Conservation (phyloP, 2,888 invertebrate genomes). For the Folsomia candida region DNA sequence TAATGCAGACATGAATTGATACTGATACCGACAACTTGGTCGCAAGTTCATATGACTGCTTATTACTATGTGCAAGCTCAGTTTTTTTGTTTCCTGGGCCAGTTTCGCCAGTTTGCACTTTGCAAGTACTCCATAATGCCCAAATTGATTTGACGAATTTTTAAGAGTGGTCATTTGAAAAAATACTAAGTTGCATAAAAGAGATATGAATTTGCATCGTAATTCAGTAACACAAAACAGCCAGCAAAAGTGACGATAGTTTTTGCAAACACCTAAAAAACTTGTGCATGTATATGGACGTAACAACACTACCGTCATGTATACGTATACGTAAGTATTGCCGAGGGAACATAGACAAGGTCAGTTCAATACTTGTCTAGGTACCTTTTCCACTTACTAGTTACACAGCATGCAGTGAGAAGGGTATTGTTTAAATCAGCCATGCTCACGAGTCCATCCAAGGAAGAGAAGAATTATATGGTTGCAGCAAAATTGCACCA, state of each 20-base stretch:
- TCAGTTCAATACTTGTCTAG: conserved; percentile 42
- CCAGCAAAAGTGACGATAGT: not conserved
- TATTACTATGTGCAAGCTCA: too few relatives aligned
- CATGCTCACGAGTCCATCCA: not conserved
- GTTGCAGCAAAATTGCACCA: not conserved
- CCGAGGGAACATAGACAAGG: conserved; percentile 37
- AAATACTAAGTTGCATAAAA: too few relatives aligned
- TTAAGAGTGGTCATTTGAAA: too few relatives aligned
- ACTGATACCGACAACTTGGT: too few relatives aligned
- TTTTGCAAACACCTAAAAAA: not conserved
- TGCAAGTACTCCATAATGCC: too few relatives aligned
- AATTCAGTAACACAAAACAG: not conserved
- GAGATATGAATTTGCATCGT: too few relatives aligned
- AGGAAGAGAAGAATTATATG: not conserved
- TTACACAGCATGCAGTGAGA: too few relatives aligned
- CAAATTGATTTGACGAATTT: too few relatives aligned
- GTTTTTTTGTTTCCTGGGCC: too few relatives aligned
- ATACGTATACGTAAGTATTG: not conserved
- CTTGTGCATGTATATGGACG: not conserved
- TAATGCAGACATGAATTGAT: too few relatives aligned
- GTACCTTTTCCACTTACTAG: conserved; percentile 7
- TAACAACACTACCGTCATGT: not conserved
- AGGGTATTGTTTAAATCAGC: not conserved
- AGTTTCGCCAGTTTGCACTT: too few relatives aligned
- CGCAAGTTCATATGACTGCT: too few relatives aligned